A percentile compares a stretch with the other conserved stretches of the same genome.
Conservation (phyloP, 2,113 vertebrate genomes). For the Lagenorhynchus albirostris region DNA sequence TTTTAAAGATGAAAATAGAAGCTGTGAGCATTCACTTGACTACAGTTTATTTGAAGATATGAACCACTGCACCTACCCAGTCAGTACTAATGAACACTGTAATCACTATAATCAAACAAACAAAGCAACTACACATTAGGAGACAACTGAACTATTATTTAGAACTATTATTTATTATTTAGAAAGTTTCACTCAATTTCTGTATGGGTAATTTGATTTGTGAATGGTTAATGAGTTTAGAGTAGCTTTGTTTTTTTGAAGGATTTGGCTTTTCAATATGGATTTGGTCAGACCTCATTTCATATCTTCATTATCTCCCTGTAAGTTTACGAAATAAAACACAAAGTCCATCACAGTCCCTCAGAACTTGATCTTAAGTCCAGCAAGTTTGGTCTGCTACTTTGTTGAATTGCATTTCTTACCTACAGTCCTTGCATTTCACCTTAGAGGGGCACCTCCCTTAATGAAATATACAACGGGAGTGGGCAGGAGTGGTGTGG, state of each 20-base stretch:
- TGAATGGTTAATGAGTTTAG: slow-evolving; percentile 64
- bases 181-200: slow-evolving; percentile 66
- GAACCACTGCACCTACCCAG: slow-evolving; percentile 71
- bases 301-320: background rate
- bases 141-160: slow-evolving; percentile 72
- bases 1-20: slow-evolving; percentile 62
- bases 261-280: background rate
- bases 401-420: background rate
- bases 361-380: background rate
- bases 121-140: slow-evolving; percentile 77
- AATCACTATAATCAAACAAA: slow-evolving; percentile 81
- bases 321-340: background rate
- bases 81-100: slow-evolving; percentile 75
- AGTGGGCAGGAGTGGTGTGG: background rate
- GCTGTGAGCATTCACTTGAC: slow-evolving; percentile 43
- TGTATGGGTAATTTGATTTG: slow-evolving; percentile 71
- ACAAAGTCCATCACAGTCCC: background rate
- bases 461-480: background rate
- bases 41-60: slow-evolving; percentile 67
- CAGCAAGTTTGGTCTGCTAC: background rate
- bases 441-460: background rate
- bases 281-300: background rate
- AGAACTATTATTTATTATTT: slow-evolving; percentile 66
- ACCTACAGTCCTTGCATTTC: background rate
- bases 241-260: slow-evolving; percentile 14